Evolutionary conservation across 1,140 invertebrate genomes (phyloP).

Genomic region (Calliphora vicina): DNA sequence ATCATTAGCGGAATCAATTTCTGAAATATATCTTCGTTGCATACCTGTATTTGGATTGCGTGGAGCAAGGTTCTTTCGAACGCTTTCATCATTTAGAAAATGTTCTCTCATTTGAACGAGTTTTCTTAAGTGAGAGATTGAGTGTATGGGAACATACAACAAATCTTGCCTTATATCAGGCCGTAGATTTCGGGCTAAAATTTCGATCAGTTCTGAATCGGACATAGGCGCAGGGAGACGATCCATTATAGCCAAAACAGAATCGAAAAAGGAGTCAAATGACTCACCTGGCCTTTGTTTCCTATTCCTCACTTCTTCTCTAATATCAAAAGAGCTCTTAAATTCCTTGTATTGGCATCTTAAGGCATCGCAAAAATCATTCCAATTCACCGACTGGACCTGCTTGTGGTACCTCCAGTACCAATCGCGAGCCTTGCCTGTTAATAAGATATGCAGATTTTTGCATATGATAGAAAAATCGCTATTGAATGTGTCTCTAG

Average conservation of each 20-base stretch:
- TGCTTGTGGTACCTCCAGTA: too few relatives aligned
- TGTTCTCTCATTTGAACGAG: slow-evolving; percentile 24
- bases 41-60: background rate
- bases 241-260: too few relatives aligned
- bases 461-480: background rate
- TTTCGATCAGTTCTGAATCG: too few relatives aligned
- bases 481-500: background rate
- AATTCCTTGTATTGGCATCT: background rate
- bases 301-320: background rate
- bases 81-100: slow-evolving; percentile 9
- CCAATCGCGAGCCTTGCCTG: too few relatives aligned
- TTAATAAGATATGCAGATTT: too few relatives aligned
- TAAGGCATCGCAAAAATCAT: background rate
- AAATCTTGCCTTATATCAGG: slow-evolving; percentile 34
- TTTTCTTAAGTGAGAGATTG: slow-evolving; percentile 26
- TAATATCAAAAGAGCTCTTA: background rate
- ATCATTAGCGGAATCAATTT: too few relatives aligned
- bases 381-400: too few relatives aligned
- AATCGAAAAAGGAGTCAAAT: background rate
- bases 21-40: background rate
- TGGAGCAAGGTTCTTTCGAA: too few relatives aligned
- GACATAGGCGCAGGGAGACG: too few relatives aligned
- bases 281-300: too few relatives aligned
- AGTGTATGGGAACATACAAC: too few relatives aligned
- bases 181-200: background rate